Base-by-base conservation (phyloP, 2,797 vertebrate species). In the Malurus splendens region DNA sequence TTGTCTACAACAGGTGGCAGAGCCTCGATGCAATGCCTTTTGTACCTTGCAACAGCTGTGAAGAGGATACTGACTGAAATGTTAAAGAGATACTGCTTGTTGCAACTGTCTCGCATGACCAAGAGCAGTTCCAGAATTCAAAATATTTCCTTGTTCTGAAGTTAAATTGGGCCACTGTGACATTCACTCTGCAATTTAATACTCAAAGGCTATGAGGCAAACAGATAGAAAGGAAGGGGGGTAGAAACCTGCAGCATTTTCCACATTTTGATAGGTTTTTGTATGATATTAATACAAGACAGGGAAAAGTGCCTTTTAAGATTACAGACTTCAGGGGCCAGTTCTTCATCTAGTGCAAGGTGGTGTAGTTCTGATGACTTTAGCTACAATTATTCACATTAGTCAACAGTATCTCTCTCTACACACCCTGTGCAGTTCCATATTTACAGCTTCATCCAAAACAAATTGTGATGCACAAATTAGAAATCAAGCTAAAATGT, bases 31-130 rank as follows among this genome's bases (percentile, higher is more conserved):
- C 84, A 85, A 89, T 82, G 68, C 74, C 95, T 94, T 90, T 89
- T 10, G 82, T 97, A 97, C 97, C 96, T 97, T 96, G 86, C 76
- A 95, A 95, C 97, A 97, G 96, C 96, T 96, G 96, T 93, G 96
- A 75, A 36, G 57, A 73, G 94, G 65, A 66, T 32, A 56, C 44
- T 38, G 71, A 45, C 47, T 86, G 94, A 96, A 94, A 96, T 54
- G 85, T 89, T 94, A 75, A 94, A 94, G 94, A 95, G 91, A 96
- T 81, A 71, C 94, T 92, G 86, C 60, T 94, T 86, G 82, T 90
- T 0, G 3, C 55, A 86, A 89, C 89, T 52, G 89, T 95, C 94
- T 96, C 95, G 50, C 75, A 88, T 93, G 91, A 94, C 94, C 87
- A 33, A 28, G 56, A 82, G 90, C 90, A 95, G 87, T 62, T 95